A percentile compares a stretch with the other conserved stretches of the same genome.
Evolutionary conservation across 2,797 vertebrate species (phyloP).

Genomic region (Coreius guichenoti): DNA sequence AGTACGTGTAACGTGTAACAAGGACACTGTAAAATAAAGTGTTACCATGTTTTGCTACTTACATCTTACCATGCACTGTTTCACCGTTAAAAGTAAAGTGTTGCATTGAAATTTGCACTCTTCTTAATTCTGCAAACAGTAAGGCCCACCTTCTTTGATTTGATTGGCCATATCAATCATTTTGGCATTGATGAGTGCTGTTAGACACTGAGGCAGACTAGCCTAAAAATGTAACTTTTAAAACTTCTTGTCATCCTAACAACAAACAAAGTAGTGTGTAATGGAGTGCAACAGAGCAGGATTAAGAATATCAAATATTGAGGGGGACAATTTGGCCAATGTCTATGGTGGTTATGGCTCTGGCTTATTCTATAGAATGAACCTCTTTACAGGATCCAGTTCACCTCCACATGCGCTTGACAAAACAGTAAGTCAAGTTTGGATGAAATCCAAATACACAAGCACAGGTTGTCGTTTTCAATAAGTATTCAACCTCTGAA

Average conservation of each 20-base stretch:
- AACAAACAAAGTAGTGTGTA: neutral
- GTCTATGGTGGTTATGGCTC: neutral
- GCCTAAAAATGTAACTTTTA: neutral
- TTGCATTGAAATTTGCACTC: neutral
- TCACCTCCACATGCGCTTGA: neutral
- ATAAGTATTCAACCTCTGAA: slow-evolving; percentile 28
- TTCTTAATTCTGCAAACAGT: neutral
- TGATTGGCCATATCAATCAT: neutral
- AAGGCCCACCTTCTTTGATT: neutral
- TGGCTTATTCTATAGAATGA: neutral
- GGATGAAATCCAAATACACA: slow-evolving; percentile 1
- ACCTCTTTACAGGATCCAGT: neutral
- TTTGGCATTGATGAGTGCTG: neutral
- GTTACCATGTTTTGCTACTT: neutral
- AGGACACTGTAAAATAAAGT: no score
- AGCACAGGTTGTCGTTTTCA: neutral
- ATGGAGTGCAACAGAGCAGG: neutral
- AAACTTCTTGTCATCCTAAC: neutral
- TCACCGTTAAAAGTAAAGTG: neutral
- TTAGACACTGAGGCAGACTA: neutral
- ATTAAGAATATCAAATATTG: neutral
- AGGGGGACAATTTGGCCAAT: neutral
- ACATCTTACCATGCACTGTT: neutral
- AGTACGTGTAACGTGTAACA: no score
- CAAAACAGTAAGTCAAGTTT: slow-evolving; percentile 14